phyloP scores from a whole-genome alignment of 35 echinoderm and acorn worm species.

The Ptychodera flava region DNA sequence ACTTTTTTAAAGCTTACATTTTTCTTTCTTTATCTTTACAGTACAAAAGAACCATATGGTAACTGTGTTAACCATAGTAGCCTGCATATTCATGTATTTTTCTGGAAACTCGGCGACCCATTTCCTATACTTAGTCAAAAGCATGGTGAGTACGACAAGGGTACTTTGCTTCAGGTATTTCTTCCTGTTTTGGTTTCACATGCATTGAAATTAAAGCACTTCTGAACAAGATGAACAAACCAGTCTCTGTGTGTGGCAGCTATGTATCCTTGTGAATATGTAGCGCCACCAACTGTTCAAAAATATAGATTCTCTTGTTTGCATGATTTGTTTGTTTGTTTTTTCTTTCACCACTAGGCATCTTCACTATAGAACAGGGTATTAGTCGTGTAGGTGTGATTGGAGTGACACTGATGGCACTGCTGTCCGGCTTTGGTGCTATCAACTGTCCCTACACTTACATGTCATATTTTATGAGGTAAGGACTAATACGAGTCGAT shows the following conservation, averaged over 20 bases:
- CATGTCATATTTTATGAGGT: constrained; percentile 95
- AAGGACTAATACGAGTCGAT: neutral
- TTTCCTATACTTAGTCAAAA: constrained; percentile 93
- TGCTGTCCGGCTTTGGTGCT: constrained; percentile 96
- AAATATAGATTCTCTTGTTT: too few relatives aligned
- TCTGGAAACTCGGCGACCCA: constrained; percentile 97
- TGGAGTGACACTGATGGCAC: constrained; percentile 83
- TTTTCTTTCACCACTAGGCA: constrained; percentile 47
- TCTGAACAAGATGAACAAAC: neutral
- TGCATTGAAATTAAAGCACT: neutral
- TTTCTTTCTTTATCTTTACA: constrained; percentile 11
- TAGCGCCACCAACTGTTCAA: neutral
- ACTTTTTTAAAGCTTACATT: too few relatives aligned
- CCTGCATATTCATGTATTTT: constrained; percentile 96
- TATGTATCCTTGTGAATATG: neutral
- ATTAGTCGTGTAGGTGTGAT: constrained; percentile 96
- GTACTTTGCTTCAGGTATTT: neutral
- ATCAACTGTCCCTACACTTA: constrained; percentile 98
- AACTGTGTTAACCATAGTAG: constrained; percentile 42
- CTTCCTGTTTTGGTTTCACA: neutral
- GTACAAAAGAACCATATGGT: constrained; percentile 65
- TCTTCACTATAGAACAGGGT: constrained; percentile 90
- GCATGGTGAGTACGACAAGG: constrained; percentile 50
- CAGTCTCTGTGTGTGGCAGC: neutral
- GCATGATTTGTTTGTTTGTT: neutral